Conservation (phyloP, 2,888 invertebrate genomes). For the Vesta saturnalis region DNA sequence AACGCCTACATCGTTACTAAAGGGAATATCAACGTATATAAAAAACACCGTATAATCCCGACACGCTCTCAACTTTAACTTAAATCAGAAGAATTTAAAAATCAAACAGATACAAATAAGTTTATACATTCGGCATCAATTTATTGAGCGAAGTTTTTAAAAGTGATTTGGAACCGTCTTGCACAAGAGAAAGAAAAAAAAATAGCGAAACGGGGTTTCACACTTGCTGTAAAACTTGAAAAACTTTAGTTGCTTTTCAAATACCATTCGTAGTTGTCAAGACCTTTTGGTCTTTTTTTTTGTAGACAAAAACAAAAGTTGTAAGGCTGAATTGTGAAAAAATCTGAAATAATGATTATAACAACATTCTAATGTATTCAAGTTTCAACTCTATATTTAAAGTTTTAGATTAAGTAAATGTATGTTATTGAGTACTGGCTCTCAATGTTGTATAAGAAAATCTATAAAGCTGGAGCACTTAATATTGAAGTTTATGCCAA, state of each 20-base stretch:
- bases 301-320: too few relatives aligned
- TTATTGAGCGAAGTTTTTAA: background rate
- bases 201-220: too few relatives aligned
- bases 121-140: too few relatives aligned
- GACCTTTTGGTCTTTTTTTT: too few relatives aligned
- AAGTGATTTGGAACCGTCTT: too few relatives aligned
- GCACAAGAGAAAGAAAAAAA: too few relatives aligned
- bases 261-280: too few relatives aligned
- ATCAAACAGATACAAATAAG: background rate
- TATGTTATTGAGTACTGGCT: background rate
- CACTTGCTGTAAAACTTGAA: background rate
- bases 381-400: too few relatives aligned
- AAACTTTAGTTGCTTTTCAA: background rate
- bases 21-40: slow-evolving; percentile 23
- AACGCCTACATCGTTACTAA: slow-evolving; percentile 27
- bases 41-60: slow-evolving; percentile 2
- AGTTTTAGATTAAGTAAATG: background rate
- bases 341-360: too few relatives aligned
- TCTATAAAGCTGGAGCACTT: slow-evolving; percentile 18
- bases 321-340: too few relatives aligned
- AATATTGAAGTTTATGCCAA: slow-evolving; percentile 24
- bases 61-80: background rate
- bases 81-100: background rate
- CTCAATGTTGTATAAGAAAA: slow-evolving; percentile 12
- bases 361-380: too few relatives aligned